phyloP scores from a whole-genome alignment of 2,113 vertebrate genomes.

The Dendrocopos noguchii region DNA sequence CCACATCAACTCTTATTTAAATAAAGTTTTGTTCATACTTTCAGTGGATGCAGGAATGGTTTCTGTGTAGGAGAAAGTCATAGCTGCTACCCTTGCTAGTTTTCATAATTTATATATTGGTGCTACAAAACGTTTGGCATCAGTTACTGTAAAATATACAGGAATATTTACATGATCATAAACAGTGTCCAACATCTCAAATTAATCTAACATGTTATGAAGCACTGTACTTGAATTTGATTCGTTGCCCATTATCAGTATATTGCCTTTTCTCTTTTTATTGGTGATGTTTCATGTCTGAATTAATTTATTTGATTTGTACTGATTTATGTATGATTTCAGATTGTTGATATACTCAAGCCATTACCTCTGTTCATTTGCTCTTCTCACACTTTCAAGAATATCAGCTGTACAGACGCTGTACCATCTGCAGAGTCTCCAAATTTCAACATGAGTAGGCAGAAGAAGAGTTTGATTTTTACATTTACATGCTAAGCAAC shows the following conservation, averaged over 20 bases:
- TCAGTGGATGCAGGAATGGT: not conserved
- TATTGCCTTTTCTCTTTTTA: not conserved
- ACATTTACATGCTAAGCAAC: not conserved
- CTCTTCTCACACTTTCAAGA: not conserved
- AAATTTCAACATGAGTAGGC: not conserved
- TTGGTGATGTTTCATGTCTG: not conserved
- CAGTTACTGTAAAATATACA: not conserved
- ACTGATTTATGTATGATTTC: not conserved
- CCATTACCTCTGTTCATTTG: not conserved
- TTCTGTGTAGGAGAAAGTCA: not conserved
- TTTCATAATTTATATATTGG: not conserved
- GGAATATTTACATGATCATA: not conserved
- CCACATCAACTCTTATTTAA: not conserved
- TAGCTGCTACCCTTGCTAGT: not conserved
- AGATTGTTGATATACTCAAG: not conserved
- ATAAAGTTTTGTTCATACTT: not conserved
- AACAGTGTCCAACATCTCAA: not conserved
- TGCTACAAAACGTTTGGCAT: not conserved
- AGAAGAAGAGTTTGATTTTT: not conserved
- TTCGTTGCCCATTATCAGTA: not conserved
- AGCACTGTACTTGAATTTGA: not conserved
- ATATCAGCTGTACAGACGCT: not conserved
- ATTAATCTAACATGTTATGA: not conserved
- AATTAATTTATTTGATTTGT: not conserved
- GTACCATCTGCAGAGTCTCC: not conserved